Percentiles rank a stretch among this genome's conserved stretches.
phyloP scores from a whole-genome alignment of 2,888 invertebrate species.

The Dermolepida albohirtum region DNA sequence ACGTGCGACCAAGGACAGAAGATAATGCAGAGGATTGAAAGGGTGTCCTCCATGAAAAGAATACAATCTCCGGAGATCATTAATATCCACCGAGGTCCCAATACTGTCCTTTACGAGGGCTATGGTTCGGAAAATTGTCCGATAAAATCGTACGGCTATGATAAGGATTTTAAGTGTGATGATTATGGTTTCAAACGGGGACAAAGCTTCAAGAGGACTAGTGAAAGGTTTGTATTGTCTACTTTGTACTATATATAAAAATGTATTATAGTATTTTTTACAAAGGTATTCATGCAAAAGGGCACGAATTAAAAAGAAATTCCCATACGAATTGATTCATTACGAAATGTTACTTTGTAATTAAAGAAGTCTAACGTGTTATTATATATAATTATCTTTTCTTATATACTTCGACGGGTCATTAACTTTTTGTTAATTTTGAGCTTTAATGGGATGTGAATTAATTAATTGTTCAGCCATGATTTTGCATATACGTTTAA shows the following conservation, averaged over 20 bases:
- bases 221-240: slow-evolving; percentile 52
- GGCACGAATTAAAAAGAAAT: too few relatives aligned
- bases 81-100: slow-evolving; percentile 61
- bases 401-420: too few relatives aligned
- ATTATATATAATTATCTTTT: too few relatives aligned
- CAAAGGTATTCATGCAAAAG: too few relatives aligned
- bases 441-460: too few relatives aligned
- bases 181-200: slow-evolving; percentile 61
- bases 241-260: background rate
- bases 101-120: slow-evolving; percentile 56
- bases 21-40: slow-evolving; percentile 61
- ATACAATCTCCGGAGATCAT: slow-evolving; percentile 63
- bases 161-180: slow-evolving; percentile 60
- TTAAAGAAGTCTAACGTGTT: too few relatives aligned
- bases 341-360: too few relatives aligned
- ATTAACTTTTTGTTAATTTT: too few relatives aligned
- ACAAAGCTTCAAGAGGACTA: slow-evolving; percentile 54
- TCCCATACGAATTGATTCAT: too few relatives aligned
- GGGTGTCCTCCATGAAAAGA: slow-evolving; percentile 50
- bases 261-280: too few relatives aligned
- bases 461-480: too few relatives aligned
- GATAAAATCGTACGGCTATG: slow-evolving; percentile 57
- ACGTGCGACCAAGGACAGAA: slow-evolving; percentile 67
- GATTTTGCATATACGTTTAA: too few relatives aligned
- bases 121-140: slow-evolving; percentile 57